Conservation (phyloP, 2,113 vertebrate genomes). For the Macaca fascicularis region DNA sequence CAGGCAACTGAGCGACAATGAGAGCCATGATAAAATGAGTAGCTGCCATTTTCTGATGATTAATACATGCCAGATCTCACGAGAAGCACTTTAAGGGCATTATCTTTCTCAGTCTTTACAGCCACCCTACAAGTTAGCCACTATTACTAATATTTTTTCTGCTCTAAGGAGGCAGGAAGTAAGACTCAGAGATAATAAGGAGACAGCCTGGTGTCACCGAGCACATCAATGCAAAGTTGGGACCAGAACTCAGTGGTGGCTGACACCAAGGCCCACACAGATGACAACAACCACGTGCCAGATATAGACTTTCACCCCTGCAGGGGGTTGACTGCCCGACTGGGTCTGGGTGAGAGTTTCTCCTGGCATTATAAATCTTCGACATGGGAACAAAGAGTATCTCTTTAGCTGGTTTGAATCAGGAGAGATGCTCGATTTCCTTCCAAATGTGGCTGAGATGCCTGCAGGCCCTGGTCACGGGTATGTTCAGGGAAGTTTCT, state of each 20-base stretch:
- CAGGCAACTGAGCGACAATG: background rate
- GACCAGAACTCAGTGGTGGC: fast-evolving
- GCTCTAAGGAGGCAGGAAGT: background rate
- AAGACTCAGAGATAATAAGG: background rate
- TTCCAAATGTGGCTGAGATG: slow-evolving; percentile 33
- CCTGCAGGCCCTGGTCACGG: background rate
- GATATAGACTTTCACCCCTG: fast-evolving
- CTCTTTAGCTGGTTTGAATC: background rate
- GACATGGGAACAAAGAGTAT: background rate
- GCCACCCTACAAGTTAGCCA: background rate
- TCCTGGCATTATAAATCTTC: background rate
- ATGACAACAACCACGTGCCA: background rate
- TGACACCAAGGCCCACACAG: too few relatives aligned
- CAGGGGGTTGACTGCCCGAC: too few relatives aligned
- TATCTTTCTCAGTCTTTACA: background rate
- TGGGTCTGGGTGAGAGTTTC: background rate
- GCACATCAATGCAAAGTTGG: fast-evolving
- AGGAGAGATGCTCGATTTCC: background rate
- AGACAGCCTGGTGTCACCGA: background rate
- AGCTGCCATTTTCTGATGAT: background rate
- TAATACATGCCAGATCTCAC: fast-evolving
- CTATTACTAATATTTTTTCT: background rate
- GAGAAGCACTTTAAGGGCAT: background rate
- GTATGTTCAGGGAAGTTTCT: background rate
- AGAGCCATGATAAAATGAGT: background rate